Base-by-base conservation (phyloP, 1,140 invertebrate genomes). In the Drosophila tropicalis region DNA sequence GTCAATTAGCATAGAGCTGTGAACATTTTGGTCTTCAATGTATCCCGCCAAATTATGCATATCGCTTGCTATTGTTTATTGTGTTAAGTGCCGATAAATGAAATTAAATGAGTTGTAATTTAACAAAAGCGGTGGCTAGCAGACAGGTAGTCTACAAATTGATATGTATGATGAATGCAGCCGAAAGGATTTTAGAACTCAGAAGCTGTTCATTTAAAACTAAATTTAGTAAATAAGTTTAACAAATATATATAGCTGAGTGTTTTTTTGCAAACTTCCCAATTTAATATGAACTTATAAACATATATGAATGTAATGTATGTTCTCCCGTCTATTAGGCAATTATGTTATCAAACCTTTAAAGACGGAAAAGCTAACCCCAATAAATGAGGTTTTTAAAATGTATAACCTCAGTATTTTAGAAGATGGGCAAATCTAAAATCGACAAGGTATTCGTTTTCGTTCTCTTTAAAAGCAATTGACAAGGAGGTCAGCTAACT, bases 81-180 rank as follows among this genome's bases (percentile, higher is more conserved):
- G 76, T 73, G 60, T 68, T 69, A 71, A 83, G 76, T 79, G 71
- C 36, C 75, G 58, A 76, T 83, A 69, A 82, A 75, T 75, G 57
- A 62, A 79, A 76, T 69, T 58, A 57, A 83, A 67, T 70, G 51
- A 74, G 65, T 19, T 69, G 67, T 82, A 70, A 82, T 68, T 64
- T 67, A 76, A 80, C 47, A 73, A 78, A 70, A 19, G 32, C n/a
- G 22, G 55, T n/a, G 29, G 67, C 58, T n/a, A 56, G 22, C 47
- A 5, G 9, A 19, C 15, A 57, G 15, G 10, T 9, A 19, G 7
- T 47, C 2, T 47, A 10, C 2, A 19, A 9, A 4, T 41, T 1
- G 2, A n/a, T n/a, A n/a, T 15, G 17, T 0, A 44, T 17, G 0
- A 12, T 39, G 29, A 29, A 13, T 39, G 3, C 36, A 39, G 36